Evolutionary conservation across 2,113 vertebrate species (phyloP).

Genomic region (Sula dactylatra): DNA sequence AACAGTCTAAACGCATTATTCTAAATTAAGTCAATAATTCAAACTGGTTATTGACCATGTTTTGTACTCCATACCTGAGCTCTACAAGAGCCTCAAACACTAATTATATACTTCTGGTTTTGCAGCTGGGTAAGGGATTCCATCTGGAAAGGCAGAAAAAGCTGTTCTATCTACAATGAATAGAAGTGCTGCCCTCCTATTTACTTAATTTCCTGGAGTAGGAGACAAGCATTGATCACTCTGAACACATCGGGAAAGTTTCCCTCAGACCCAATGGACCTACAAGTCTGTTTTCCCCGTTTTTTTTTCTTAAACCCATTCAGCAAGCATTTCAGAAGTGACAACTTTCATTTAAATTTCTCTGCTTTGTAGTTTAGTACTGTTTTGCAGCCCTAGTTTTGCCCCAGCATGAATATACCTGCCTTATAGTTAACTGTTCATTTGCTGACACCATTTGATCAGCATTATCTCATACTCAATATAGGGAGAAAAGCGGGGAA

Average conservation of each 20-base stretch:
- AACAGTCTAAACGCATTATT: neutral
- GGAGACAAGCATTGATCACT: neutral
- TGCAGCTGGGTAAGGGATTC: neutral
- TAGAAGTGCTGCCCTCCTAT: neutral
- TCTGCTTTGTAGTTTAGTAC: neutral
- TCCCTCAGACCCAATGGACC: neutral
- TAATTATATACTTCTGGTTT: neutral
- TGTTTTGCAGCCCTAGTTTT: neutral
- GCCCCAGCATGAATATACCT: neutral
- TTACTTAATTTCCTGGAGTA: neutral
- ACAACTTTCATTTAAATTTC: neutral
- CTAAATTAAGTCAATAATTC: neutral
- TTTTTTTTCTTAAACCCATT: neutral
- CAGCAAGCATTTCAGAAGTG: neutral
- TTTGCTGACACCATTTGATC: neutral
- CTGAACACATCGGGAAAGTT: neutral
- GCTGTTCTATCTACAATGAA: neutral
- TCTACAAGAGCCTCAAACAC: neutral
- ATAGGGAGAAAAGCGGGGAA: neutral
- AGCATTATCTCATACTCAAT: neutral
- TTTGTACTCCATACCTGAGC: neutral
- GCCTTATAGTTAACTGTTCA: neutral
- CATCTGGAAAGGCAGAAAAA: neutral
- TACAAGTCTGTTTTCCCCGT: neutral
- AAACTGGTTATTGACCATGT: neutral